Evolutionary conservation across 2,888 invertebrate species (phyloP), one percentile per base, ranked within the genome.

Genomic region (Erebia ligea): DNA sequence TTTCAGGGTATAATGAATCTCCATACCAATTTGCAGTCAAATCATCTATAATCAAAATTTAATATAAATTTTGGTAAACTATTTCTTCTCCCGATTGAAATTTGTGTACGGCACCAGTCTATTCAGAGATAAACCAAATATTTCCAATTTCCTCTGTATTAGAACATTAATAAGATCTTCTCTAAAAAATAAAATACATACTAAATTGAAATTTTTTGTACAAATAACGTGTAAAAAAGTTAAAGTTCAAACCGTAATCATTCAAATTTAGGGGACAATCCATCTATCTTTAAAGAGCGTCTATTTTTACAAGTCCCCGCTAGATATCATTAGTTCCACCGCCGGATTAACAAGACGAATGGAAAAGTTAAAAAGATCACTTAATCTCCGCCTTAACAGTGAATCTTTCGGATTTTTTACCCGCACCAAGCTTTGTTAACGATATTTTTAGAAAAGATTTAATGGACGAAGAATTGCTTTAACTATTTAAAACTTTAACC

Each of bases 341-440:
- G 69, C 57, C 57, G 80, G 79, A 81, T 82, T 83, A 85, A 83
- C 81, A 78, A 84, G 85, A 85, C 78, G 79, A 81, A 87, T 86
- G 83, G 79, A 77, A 78, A 75, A 80, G 78, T 82, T 79, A 76
- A 80, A 76, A 79, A 80, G 76, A 79, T 79, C 81, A 77, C 77
- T 84, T 82, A 83, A 84, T 84, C 84, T 84, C 81, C 80, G 81
- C 77, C 83, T 82, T 82, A 56, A 21, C 62, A 52, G 70, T 56
- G 62, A 65, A 63, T 74, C 71, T 69, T 69, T 57, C 25, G 64
- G 56, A 67, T 74, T 74, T 69, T 74, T 74, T 64, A 68, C 57
- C 62, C 58, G 61, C 61, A 59, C 21, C 59, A 54, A 42, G 21
- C 70, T 62, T 64, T 70, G 67, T 70, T 68, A 66, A 66, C 65